Base-by-base conservation (phyloP, 2,797 vertebrate species). In the Phylloscopus collybita region DNA sequence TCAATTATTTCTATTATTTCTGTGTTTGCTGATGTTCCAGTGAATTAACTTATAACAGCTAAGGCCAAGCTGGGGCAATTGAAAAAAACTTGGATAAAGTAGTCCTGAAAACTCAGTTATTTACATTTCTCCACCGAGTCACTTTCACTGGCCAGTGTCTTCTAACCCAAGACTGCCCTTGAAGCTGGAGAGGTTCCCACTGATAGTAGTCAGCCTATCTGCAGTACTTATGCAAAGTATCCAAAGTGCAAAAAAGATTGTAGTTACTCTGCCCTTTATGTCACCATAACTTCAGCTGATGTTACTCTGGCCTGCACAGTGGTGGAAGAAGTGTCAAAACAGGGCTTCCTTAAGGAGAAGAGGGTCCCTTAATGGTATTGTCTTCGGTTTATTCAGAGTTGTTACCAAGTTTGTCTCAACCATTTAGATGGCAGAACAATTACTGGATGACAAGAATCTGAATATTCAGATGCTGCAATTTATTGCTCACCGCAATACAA, bases 251-350 rank as follows among this genome's bases (percentile, higher is more conserved):
- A 14, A 67, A 51, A 50, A 8, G 16, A 6, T 32, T 62, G 38
- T n/a, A 45, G 32, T 73, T 70, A 26, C 75, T 62, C 32, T 91
- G 53, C 25, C 38, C 45, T 84, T 86, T 61, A 13, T 40, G 42
- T 88, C 38, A 19, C 22, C 7, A 0, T 72, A 40, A 45, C 14
- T 57, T 88, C 26, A n/a, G 21, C 29, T 92, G 49, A 2, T 5
- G 0, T 86, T 10, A 23, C 34, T 54, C 51, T 70, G 40, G 14
- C 34, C 60, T 53, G 7, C 0, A 0, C 57, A 45, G 4, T 40
- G 22, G 21, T 64, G 45, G 80, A 82, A n/a, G 5, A 70, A 11
- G 5, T 90, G 44, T 82, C 27, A 49, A 56, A 57, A 51, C 8
- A 66, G 49, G 6, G 7, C 36, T 81, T 69, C 17, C 27, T 22